Conservation (phyloP, 2,113 vertebrate genomes). For the Circaetus gallicus region DNA sequence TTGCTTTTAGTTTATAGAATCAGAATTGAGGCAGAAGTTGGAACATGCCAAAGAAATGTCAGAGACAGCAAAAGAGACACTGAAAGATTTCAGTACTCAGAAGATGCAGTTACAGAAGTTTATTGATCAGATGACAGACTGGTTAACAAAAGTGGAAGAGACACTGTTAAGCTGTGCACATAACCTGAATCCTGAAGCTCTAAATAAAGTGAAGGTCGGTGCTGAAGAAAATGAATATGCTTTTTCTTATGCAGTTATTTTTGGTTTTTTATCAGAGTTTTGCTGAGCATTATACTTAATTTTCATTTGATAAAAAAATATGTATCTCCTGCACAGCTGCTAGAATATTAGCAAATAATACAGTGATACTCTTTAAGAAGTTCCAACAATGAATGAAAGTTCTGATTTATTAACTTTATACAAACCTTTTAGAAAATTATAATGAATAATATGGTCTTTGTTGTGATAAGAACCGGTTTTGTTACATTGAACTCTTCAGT, state of each 20-base stretch:
- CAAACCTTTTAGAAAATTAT: background rate
- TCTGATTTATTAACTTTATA: background rate
- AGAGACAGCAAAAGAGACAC: slow-evolving; percentile 80
- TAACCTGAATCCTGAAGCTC: slow-evolving; percentile 75
- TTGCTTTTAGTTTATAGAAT: slow-evolving; percentile 83
- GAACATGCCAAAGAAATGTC: slow-evolving; percentile 83
- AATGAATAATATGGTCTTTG: background rate
- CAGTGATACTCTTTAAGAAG: background rate
- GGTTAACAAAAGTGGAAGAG: slow-evolving; percentile 79
- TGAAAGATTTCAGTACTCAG: slow-evolving; percentile 86
- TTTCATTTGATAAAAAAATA: background rate
- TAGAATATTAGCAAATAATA: background rate
- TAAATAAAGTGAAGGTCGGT: slow-evolving; percentile 86
- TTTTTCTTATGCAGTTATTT: background rate
- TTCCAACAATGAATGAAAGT: background rate
- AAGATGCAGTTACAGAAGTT: slow-evolving; percentile 83
- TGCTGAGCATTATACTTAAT: background rate
- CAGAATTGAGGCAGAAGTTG: slow-evolving; percentile 88
- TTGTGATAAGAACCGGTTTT: background rate
- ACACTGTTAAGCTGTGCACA: slow-evolving; percentile 72
- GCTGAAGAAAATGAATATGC: background rate
- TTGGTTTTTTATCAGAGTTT: background rate
- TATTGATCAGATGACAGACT: slow-evolving; percentile 76
- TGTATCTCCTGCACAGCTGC: background rate
- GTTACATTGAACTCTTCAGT: background rate